Base-by-base conservation (phyloP, 2,113 vertebrate species). In the Phaethornis superciliosus region DNA sequence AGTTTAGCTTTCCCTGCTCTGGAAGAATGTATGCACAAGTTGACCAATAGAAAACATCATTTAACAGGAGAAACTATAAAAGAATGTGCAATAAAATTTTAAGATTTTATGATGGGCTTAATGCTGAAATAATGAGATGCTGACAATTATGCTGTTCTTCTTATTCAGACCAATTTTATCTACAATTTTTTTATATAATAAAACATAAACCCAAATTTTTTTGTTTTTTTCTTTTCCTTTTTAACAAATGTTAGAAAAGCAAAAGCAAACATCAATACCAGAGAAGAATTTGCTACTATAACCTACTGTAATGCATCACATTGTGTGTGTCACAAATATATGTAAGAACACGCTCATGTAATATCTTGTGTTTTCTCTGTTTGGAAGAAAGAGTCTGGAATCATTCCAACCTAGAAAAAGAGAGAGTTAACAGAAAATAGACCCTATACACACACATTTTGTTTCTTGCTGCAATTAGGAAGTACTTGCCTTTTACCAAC, bases 1-100 rank as follows among this genome's bases (percentile, higher is more conserved):
- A 58, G 40, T 55, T 90, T 42, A 47, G 6, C 42, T 85, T 90
- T 47, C 44, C 42, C 46, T 70, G 16, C 7, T 58, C 81, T 47
- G 33, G 63, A 54, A 71, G 74, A 93, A 81, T 52, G 40, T 51
- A 60, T 85, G 65, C 22, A 32, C 75, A 78, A 42, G 28, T 12
- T 89, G 69, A 70, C 62, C 81, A 81, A 96, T 28, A 90, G 55
- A 69, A 84, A 88, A 87, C 56, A 55, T 68, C 30, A 81, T 86
- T 72, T 86, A 89, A 55, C 6, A 62, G 46, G 22, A 82, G 71
- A 86, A 81, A 20, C 13, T 55, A 65, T 20, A 21, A 44, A 87
- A 68, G 46, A 69, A 77, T 27, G n/a, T 42, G 32, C 28, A 72
- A 55, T 60, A 44, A 81, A 58, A 79, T 81, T 44, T 86, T 72